Evolutionary conservation across 2,888 invertebrate species (phyloP).

Genomic region (Torymus texanus): DNA sequence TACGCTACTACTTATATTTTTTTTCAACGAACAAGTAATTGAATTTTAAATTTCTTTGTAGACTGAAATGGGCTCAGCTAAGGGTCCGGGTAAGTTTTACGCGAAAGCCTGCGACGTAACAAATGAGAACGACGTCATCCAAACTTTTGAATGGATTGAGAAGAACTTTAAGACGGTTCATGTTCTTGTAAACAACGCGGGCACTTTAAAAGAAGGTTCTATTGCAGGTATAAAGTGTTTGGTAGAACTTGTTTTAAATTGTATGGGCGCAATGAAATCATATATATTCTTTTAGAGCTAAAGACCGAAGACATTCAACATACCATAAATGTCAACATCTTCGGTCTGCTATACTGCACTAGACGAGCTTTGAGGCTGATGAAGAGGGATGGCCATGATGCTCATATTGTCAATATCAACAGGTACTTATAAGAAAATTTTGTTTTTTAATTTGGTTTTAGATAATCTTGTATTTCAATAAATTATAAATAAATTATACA

Average conservation of each 20-base stretch:
- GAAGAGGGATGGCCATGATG: slow-evolving; percentile 61
- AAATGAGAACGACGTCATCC: slow-evolving; percentile 66
- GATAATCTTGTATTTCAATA: too few relatives aligned
- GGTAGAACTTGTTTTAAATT: too few relatives aligned
- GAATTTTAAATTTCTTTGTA: background rate
- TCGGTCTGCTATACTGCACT: slow-evolving; percentile 64
- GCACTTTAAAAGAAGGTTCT: slow-evolving; percentile 53
- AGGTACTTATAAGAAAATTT: slow-evolving; percentile 55
- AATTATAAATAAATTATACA: too few relatives aligned
- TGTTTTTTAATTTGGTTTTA: background rate
- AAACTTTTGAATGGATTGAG: slow-evolving; percentile 67
- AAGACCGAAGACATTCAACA: slow-evolving; percentile 45
- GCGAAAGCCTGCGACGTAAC: slow-evolving; percentile 68
- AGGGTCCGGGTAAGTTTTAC: slow-evolving; percentile 65
- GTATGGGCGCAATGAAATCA: too few relatives aligned
- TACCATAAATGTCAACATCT: slow-evolving; percentile 61
- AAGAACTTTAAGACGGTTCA: slow-evolving; percentile 68
- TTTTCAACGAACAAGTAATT: too few relatives aligned
- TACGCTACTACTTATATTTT: too few relatives aligned
- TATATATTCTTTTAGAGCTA: too few relatives aligned
- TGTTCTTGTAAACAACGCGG: slow-evolving; percentile 73
- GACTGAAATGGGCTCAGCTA: background rate
- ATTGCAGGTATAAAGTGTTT: slow-evolving; percentile 7
- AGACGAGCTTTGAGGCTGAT: slow-evolving; percentile 62
- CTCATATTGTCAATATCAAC: slow-evolving; percentile 64